These are phyloP conservation scores for Drosophila seguyi DNA, from an alignment of 1,140 invertebrate species.

Conservation along the genomic window DNA sequence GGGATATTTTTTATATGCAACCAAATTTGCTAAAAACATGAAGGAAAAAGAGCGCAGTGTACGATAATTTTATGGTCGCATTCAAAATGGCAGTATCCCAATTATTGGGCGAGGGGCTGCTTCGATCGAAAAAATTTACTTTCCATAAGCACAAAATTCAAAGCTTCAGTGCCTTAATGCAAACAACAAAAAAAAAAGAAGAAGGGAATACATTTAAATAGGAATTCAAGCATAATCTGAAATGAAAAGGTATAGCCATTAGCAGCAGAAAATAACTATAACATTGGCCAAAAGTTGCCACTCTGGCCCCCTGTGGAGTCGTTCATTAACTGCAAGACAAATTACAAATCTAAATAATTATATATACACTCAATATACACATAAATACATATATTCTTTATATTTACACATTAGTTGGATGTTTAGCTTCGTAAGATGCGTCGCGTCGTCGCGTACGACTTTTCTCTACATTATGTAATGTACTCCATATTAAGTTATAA, in stretches of 20 bases:
- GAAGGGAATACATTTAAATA: conserved; percentile 26
- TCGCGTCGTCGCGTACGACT: conserved; percentile 32
- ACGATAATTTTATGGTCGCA: conserved; percentile 59
- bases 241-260: neutral
- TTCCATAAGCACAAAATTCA: conserved; percentile 81
- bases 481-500: conserved; percentile 77
- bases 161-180: conserved; percentile 84
- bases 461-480: conserved; percentile 76
- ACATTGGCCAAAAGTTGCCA: conserved; percentile 27
- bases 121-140: conserved; percentile 42
- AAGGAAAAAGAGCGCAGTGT: conserved; percentile 44
- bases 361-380: conserved; percentile 76
- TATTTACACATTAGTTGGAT: conserved; percentile 81
- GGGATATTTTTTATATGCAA: conserved; percentile 79
- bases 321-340: conserved; percentile 55
- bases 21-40: conserved; percentile 60
- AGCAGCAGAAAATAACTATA: conserved; percentile 6
- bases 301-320: conserved; percentile 29
- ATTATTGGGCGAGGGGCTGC: neutral
- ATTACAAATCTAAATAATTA: conserved; percentile 73
- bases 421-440: conserved; percentile 71
- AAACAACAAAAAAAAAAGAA: conserved; percentile 35
- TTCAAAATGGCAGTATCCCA: conserved; percentile 19
- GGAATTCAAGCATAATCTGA: conserved; percentile 41
- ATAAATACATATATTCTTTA: conserved; percentile 58